Evolutionary conservation across 2,797 vertebrate species (phyloP).

Genomic region (Galagoides demidoff): DNA sequence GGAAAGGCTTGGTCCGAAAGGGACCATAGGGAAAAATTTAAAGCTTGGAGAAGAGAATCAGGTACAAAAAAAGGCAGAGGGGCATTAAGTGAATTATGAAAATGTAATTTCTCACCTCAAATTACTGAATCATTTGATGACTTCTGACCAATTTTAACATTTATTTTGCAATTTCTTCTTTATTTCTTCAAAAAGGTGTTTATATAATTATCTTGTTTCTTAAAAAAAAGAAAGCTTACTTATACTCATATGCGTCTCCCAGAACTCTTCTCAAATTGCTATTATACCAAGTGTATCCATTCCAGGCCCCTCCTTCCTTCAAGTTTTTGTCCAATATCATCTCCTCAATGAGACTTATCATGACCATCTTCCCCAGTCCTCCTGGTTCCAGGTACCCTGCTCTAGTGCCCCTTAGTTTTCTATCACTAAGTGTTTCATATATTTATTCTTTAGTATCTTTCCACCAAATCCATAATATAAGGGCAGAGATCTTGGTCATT

Average conservation of each 20-base stretch:
- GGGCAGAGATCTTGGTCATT: not conserved
- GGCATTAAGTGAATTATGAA: not conserved
- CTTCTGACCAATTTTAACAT: not conserved
- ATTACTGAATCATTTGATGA: not conserved
- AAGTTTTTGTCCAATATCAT: not conserved
- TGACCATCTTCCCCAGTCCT: no score
- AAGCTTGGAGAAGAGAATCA: not conserved
- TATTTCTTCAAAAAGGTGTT: not conserved
- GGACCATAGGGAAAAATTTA: not conserved
- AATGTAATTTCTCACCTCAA: not conserved
- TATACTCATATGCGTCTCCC: not conserved
- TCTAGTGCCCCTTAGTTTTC: not conserved
- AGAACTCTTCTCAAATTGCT: not conserved
- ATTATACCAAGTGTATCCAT: not conserved
- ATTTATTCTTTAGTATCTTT: not conserved
- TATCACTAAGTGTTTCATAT: not conserved
- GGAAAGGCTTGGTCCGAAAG: not conserved
- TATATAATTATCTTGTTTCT: not conserved
- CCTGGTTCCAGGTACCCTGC: not conserved
- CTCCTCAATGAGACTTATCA: not conserved
- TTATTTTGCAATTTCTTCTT: not conserved
- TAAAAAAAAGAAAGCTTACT: not conserved
- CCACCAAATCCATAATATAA: not conserved
- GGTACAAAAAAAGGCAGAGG: not conserved
- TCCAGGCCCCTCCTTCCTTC: not conserved